These are phyloP conservation scores for Lichenostomus cassidix DNA, from an alignment of 2,113 vertebrate species.

Conservation along the genomic window DNA sequence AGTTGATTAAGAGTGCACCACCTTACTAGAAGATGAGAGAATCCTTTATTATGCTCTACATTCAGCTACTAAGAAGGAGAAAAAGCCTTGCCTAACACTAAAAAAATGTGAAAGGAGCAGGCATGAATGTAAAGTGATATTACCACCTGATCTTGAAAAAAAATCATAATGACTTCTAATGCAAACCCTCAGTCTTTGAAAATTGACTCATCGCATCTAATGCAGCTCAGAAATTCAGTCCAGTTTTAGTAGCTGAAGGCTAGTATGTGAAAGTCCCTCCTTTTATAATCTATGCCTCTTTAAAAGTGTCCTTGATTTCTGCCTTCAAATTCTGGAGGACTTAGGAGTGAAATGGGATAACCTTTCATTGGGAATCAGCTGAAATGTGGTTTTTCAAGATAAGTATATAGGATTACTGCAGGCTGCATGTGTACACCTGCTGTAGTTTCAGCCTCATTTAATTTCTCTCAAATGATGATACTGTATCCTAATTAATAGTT, in stretches of 20 bases:
- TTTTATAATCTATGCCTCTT: not conserved
- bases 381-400: not conserved
- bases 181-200: not conserved
- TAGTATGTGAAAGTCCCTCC: not conserved
- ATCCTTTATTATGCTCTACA: not conserved
- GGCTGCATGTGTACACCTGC: not conserved
- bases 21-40: not conserved
- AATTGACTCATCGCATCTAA: not conserved
- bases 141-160: not conserved
- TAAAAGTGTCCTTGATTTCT: conserved; percentile 7
- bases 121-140: not conserved
- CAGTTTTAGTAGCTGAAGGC: conserved; percentile 18
- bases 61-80: not conserved
- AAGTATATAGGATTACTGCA: not conserved
- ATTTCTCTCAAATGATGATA: not conserved
- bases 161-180: not conserved
- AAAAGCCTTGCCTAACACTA: not conserved
- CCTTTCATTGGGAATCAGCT: not conserved
- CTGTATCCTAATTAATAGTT: not conserved
- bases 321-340: not conserved
- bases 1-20: not conserved
- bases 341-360: not conserved
- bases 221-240: conserved; percentile 16
- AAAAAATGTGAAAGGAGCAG: not conserved
- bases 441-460: not conserved